Conservation (phyloP, 2,797 vertebrate species). For the Cercopithecus hamlyni region DNA sequence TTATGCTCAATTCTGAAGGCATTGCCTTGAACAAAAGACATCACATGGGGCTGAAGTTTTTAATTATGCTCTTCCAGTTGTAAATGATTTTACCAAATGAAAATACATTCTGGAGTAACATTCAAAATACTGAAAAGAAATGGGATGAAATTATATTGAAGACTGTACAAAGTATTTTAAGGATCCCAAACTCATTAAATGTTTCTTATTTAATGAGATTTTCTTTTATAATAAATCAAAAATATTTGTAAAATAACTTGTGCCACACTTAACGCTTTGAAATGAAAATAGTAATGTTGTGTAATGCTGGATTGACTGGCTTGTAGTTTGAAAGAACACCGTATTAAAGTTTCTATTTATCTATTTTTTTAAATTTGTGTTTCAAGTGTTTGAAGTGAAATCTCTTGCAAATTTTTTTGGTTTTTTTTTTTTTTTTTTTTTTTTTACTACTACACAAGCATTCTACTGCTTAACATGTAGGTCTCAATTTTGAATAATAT, state of each 20-base stretch:
- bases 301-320: background rate
- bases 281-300: conserved; percentile 18
- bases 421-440: background rate
- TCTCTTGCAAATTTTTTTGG: background rate
- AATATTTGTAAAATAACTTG: conserved; percentile 48
- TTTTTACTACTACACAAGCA: background rate
- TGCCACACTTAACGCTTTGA: background rate
- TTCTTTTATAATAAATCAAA: conserved; percentile 5
- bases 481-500: conserved; percentile 52
- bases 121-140: conserved; percentile 33
- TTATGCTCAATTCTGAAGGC: conserved; percentile 13
- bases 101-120: background rate
- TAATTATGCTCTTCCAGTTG: background rate
- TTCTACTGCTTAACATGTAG: background rate
- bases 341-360: background rate
- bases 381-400: background rate
- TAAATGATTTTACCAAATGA: conserved; percentile 11
- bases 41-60: background rate
- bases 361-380: background rate
- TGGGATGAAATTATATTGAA: conserved; percentile 9
- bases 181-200: background rate
- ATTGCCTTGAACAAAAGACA: conserved; percentile 34
- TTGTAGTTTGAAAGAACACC: conserved; percentile 10
- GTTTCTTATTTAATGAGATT: conserved; percentile 6
- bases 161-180: conserved; percentile 6